These are phyloP conservation scores for Andrena bucephala DNA, from an alignment of 2,888 invertebrate species.

Conservation along the genomic window DNA sequence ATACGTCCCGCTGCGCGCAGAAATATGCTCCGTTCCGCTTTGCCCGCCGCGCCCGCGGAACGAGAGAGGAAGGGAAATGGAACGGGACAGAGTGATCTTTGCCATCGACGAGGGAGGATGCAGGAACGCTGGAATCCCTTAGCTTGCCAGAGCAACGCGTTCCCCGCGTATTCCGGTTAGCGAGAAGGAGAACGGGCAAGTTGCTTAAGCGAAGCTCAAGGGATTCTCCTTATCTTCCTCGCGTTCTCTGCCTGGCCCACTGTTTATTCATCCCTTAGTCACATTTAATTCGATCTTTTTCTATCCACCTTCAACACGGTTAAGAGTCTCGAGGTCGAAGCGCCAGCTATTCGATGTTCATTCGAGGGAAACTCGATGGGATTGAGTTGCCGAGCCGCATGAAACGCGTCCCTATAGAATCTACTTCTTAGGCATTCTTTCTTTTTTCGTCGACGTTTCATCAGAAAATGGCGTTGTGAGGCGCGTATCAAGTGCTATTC, in stretches of 20 bases:
- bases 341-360: background rate
- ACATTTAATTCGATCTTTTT: no score
- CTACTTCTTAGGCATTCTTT: background rate
- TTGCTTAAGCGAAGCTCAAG: background rate
- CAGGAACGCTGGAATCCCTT: background rate
- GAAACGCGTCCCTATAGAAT: background rate
- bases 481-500: slow-evolving; percentile 61
- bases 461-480: slow-evolving; percentile 62
- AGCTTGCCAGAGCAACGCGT: background rate
- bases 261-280: background rate
- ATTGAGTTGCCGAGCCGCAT: background rate
- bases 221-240: background rate
- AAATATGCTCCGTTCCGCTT: slow-evolving; percentile 73
- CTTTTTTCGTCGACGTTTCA: slow-evolving; percentile 39
- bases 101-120: slow-evolving; percentile 25
- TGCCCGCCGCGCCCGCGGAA: slow-evolving; percentile 48
- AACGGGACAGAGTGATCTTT: slow-evolving; percentile 54
- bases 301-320: no score
- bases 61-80: slow-evolving; percentile 42
- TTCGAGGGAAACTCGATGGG: background rate
- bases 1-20: slow-evolving; percentile 80
- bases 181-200: background rate
- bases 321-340: background rate
- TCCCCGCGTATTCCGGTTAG: background rate
- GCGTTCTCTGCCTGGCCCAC: background rate